These are phyloP conservation scores for Lethenteron camtschaticum DNA, from an alignment of 2,113 vertebrate genomes.

Conservation along the genomic window DNA sequence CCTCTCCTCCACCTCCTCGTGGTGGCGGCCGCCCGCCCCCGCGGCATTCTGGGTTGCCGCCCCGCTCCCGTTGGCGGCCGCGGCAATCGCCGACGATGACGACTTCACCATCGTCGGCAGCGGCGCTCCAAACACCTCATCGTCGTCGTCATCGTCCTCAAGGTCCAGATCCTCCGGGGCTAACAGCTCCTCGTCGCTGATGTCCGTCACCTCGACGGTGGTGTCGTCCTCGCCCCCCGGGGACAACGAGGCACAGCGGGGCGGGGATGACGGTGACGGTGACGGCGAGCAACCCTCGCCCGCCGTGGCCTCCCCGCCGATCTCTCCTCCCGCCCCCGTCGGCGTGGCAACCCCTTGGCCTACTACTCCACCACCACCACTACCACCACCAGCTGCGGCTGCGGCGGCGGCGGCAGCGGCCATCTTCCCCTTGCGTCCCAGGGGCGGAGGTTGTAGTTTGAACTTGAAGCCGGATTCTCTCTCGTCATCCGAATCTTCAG, in stretches of 20 bases:
- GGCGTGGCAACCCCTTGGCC: too few relatives aligned
- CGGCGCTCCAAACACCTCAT: background rate
- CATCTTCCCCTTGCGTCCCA: constrained; percentile 40
- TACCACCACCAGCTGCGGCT: too few relatives aligned
- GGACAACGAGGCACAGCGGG: constrained; percentile 13
- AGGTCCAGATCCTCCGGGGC: constrained; percentile 38
- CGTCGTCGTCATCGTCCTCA: too few relatives aligned
- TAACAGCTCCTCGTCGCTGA: constrained; percentile 33
- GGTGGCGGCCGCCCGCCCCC: too few relatives aligned
- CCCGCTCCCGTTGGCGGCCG: too few relatives aligned
- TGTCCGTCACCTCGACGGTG: constrained; percentile 17
- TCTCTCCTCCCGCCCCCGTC: background rate
- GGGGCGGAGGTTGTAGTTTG: constrained; percentile 60
- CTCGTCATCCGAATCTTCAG: too few relatives aligned
- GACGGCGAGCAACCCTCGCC: constrained; percentile 10
- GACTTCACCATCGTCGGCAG: too few relatives aligned
- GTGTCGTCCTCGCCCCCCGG: constrained; percentile 62
- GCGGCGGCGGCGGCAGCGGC: too few relatives aligned
- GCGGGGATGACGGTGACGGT: background rate
- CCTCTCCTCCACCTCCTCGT: too few relatives aligned
- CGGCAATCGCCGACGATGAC: too few relatives aligned
- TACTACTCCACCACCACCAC: too few relatives aligned
- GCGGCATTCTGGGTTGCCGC: background rate
- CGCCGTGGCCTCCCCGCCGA: background rate
- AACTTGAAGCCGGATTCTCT: constrained; percentile 11